Percentiles rank a stretch among this genome's conserved stretches.
phyloP scores from a whole-genome alignment of 2,113 vertebrate species.

The Agelaius phoeniceus region DNA sequence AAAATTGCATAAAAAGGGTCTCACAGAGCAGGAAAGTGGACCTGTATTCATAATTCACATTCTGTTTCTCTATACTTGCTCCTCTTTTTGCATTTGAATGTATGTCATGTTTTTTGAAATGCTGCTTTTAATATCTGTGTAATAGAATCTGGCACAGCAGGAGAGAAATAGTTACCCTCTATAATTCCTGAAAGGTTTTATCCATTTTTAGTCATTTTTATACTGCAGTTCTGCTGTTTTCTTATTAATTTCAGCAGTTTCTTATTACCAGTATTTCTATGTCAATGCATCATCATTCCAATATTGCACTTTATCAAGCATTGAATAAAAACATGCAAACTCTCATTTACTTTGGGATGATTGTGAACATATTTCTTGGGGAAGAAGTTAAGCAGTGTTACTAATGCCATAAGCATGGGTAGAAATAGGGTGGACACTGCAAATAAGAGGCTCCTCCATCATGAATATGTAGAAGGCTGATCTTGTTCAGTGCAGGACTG shows the following conservation, averaged over 20 bases:
- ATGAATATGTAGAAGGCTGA: neutral
- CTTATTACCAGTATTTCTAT: neutral
- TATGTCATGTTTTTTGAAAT: neutral
- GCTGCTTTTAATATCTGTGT: slow-evolving; percentile 27
- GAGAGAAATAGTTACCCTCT: neutral
- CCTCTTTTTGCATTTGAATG: neutral
- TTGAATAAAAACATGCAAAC: neutral
- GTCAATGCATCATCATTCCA: neutral
- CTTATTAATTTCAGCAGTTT: neutral
- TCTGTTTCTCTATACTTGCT: neutral
- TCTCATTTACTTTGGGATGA: neutral
- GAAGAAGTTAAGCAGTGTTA: neutral
- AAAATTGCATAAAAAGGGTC: neutral
- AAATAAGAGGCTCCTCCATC: neutral
- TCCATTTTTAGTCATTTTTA: neutral
- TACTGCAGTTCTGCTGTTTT: neutral
- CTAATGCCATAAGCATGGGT: neutral
- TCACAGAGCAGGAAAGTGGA: neutral
- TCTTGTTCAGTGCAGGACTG: neutral
- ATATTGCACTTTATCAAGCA: neutral
- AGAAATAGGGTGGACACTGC: neutral
- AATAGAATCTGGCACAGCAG: neutral
- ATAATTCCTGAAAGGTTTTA: neutral
- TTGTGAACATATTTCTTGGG: neutral
- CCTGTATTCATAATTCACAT: neutral